Evolutionary conservation across 2,888 invertebrate genomes (phyloP), one percentile per base, ranked within the genome.

Genomic region (Hyposoter didymator): DNA sequence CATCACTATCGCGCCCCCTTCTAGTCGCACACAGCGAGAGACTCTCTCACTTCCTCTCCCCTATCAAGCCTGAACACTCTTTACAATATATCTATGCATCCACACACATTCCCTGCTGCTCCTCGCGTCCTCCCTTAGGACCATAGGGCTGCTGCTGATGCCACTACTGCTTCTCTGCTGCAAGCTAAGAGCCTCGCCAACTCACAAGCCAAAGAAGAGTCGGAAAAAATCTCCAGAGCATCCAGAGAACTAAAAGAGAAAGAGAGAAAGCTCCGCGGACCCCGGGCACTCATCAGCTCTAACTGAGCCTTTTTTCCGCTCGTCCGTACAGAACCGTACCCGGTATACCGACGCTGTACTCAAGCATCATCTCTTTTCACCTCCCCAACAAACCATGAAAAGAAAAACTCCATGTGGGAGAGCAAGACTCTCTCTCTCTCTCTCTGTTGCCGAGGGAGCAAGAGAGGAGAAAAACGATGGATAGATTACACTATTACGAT

Each of bases 271-370:
- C 84, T 81, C 78, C 69, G 52, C 78, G 88, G 89, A 89, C 88
- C 88, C 88, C 88, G 87, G 88, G 91, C 90, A 91, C 92, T 92
- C 91, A 91, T 92, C 91, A 89, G 88, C 90, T 91, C 90, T 92
- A 87, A 90, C 91, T 90, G 90, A 92, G 90, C 91, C 90, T 92
- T 92, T 92, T 92, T 91, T 91, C 90, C 88, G 88, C 87, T 88
- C 87, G 35, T 73, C 74, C 72, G 67, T 74, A 49, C 72, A 64
- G 39, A 79, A 84, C n/a, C 70, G 74, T 62, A 78, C 70, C 81
- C 47, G 39, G 80, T 55, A 66, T 67, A 66, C 55, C 79, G 49
- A 47, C 43, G 70, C 45, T 32, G 78, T 55, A 62, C 72, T 73
- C 59, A 64, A 70, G 55, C 84, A 72, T 83, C 84, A 78, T 86